These are phyloP conservation scores for Sparus aurata DNA, from an alignment of 2,797 vertebrate species.

Conservation along the genomic window DNA sequence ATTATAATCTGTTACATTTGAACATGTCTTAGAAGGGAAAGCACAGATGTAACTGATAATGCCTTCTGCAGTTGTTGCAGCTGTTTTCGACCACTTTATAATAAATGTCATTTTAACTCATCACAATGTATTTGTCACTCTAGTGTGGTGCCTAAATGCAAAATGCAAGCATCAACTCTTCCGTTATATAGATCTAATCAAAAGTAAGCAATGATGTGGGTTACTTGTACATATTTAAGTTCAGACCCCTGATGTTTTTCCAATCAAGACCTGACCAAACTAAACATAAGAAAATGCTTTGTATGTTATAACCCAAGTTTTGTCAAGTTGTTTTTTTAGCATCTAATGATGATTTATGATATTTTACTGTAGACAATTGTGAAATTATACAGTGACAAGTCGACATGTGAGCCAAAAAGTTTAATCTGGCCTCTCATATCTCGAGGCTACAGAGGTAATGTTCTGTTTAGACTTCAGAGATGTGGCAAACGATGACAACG, in stretches of 20 bases:
- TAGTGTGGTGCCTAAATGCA: too few species aligned
- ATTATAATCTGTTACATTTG: not conserved
- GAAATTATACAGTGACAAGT: not conserved
- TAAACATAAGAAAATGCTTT: not conserved
- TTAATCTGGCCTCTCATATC: not conserved
- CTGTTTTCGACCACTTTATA: not conserved
- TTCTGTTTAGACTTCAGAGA: constrained; percentile 16
- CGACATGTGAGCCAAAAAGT: not conserved
- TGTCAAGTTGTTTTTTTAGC: too few species aligned
- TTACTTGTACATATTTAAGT: not conserved
- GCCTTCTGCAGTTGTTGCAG: not conserved
- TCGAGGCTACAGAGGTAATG: not conserved
- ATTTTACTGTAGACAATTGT: not conserved
- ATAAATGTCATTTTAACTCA: too few species aligned
- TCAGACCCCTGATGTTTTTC: not conserved
- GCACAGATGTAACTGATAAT: not conserved
- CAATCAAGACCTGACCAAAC: not conserved
- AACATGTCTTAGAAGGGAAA: not conserved
- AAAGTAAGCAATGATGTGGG: not conserved
- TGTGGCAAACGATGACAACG: not conserved
- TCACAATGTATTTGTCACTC: too few species aligned
- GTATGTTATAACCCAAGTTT: not conserved
- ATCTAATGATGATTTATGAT: not conserved
- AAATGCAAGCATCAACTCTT: too few species aligned
- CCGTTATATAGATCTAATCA: too few species aligned